A percentile compares a stretch with the other conserved stretches of the same genome.
phyloP scores from a whole-genome alignment of 2,888 invertebrate species.

The Elgonia sp. region DNA sequence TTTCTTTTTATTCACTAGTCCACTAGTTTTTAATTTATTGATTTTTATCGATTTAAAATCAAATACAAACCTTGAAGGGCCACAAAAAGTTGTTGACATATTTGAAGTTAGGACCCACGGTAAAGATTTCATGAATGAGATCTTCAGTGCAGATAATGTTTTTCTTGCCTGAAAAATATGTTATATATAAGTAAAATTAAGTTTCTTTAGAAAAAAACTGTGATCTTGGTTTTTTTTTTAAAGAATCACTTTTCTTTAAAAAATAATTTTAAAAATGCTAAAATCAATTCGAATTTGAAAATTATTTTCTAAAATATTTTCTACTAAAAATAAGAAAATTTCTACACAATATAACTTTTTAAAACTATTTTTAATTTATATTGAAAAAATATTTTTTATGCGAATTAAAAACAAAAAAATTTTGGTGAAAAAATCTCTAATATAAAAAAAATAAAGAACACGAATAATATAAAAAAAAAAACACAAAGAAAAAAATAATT shows the following conservation, averaged over 20 bases:
- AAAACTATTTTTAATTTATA: not conserved
- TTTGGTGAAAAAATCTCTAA: too few species aligned
- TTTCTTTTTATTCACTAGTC: not conserved
- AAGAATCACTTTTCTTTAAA: not conserved
- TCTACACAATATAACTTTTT: too few species aligned
- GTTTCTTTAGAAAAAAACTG: not conserved
- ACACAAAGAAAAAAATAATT: too few species aligned
- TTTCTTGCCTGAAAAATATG: conserved; percentile 87
- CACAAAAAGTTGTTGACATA: conserved; percentile 99
- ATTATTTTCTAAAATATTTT: conserved; percentile 4
- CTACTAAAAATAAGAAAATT: too few species aligned
- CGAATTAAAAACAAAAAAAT: too few species aligned
- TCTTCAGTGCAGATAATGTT: conserved; percentile 99
- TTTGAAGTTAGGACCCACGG: conserved; percentile 95
- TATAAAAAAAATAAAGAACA: too few species aligned
- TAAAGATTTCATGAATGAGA: conserved; percentile 98
- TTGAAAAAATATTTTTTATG: not conserved
- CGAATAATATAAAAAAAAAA: too few species aligned
- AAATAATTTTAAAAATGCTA: too few species aligned
- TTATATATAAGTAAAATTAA: not conserved
- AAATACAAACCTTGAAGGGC: conserved; percentile 94
- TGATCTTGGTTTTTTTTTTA: not conserved
- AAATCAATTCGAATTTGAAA: too few species aligned
- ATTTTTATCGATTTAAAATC: conserved; percentile 87
- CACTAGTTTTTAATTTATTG: too few species aligned